Base-by-base conservation (phyloP, 2,888 invertebrate species). In the Xanthia icteritia region DNA sequence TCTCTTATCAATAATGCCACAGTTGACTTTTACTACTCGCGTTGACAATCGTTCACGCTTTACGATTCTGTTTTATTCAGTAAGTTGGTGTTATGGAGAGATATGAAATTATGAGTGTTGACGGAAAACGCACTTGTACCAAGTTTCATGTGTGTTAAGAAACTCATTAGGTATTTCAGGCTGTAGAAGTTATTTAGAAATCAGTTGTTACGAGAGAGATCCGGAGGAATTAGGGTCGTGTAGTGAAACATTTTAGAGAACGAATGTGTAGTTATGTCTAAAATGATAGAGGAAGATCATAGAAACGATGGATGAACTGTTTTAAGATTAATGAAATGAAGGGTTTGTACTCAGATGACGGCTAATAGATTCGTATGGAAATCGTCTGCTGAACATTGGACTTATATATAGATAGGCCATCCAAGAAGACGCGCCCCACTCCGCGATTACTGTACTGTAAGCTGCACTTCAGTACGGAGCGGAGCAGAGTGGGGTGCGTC, bases 11-110 rank as follows among this genome's bases (percentile, higher is more conserved):
- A 36, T 63, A 23, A 15, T 39, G 3, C 23, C 23, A 4, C 4
- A 39, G 23, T 63, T 15, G 23, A 63, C 1, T 23, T 36, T 23
- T 60, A 31, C 31, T 31, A 31, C 60, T 60, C 15, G 27, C 8
- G 15, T 27, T 27, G 17, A 58, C 27, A 85, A 85, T 56, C 51
- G 54, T 72, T 77, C 54, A 65, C 56, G 54, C 67, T 84, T 80
- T 64, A 67, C 74, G 61, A 69, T 73, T 82, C 42, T 66, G 61
- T 81, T 72, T 60, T 72, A 67, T 84, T 79, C 68, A 60, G 58
- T 39, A 51, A 31, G 45, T 54, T 67, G n/a, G n/a, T 78, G 11
- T 27, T 27, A 61, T 23, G 31, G 6, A 48, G 39, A 31, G 45
- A 31, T 79, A 77, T 48, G 15, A 17, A 56, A 17, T 48, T 58